Evolutionary conservation across 2,113 vertebrate genomes (phyloP).

Genomic region (Pelodiscus sinensis): DNA sequence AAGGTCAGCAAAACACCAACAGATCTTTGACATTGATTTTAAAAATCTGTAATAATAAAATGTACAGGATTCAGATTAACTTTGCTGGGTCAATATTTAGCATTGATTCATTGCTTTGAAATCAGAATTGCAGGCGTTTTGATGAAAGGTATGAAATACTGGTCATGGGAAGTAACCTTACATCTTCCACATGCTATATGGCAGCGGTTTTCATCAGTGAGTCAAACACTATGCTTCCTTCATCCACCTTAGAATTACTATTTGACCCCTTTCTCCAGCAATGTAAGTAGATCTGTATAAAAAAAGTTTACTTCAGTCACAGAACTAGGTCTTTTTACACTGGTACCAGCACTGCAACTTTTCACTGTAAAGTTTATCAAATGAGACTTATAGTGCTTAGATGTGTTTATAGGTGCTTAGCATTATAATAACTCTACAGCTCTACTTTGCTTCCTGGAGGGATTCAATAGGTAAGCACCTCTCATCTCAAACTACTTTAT

Average conservation of each 20-base stretch:
- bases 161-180: background rate
- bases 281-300: background rate
- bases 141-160: slow-evolving; percentile 5
- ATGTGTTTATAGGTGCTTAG: background rate
- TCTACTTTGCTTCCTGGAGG: background rate
- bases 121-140: background rate
- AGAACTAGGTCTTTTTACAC: background rate
- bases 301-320: background rate
- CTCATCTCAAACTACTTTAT: background rate
- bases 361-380: background rate
- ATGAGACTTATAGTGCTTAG: background rate
- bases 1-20: slow-evolving; percentile 3
- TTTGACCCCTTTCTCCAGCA: background rate
- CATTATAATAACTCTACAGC: background rate
- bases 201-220: background rate
- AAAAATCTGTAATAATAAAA: background rate
- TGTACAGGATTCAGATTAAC: background rate
- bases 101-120: background rate
- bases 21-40: slow-evolving; percentile 20
- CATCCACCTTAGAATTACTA: background rate
- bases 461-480: background rate
- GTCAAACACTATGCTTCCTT: background rate
- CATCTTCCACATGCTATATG: background rate
- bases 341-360: background rate
- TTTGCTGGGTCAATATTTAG: background rate